A percentile compares a stretch with the other conserved stretches of the same genome.
These are phyloP conservation scores for Scalopus aquaticus DNA, from an alignment of 2,113 vertebrate genomes.

Conservation along the genomic window DNA sequence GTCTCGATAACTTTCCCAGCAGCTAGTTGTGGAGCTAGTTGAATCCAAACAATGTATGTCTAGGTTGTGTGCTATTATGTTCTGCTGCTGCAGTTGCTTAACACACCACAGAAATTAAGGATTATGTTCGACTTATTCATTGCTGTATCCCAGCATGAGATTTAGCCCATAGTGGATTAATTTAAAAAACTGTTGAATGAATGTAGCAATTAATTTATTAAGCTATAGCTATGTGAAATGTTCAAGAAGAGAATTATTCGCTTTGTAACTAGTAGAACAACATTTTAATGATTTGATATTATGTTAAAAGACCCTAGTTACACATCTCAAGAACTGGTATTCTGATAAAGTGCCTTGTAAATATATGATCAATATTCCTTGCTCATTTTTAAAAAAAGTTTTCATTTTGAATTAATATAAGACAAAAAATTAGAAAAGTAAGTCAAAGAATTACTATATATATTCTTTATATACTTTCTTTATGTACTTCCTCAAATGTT, in stretches of 20 bases:
- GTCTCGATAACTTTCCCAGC: neutral
- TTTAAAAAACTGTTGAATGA: conserved; percentile 13
- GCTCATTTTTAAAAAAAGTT: neutral
- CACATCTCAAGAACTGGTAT: neutral
- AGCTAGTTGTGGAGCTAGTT: neutral
- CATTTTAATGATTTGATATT: neutral
- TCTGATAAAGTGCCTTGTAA: neutral
- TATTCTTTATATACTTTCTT: neutral
- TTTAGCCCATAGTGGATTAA: neutral
- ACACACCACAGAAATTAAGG: neutral
- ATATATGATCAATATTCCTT: neutral
- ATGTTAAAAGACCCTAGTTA: neutral
- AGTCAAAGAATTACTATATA: neutral
- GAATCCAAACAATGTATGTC: neutral
- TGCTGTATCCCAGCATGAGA: neutral
- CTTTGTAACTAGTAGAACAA: neutral
- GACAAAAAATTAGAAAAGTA: neutral
- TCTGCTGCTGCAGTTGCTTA: neutral
- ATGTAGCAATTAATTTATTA: neutral
- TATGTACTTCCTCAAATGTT: neutral
- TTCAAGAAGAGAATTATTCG: neutral
- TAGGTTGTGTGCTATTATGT: neutral
- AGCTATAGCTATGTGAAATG: neutral
- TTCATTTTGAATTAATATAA: neutral
- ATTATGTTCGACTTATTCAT: neutral